These are phyloP conservation scores for Merops nubicus DNA, from an alignment of 2,113 vertebrate genomes.

Conservation along the genomic window DNA sequence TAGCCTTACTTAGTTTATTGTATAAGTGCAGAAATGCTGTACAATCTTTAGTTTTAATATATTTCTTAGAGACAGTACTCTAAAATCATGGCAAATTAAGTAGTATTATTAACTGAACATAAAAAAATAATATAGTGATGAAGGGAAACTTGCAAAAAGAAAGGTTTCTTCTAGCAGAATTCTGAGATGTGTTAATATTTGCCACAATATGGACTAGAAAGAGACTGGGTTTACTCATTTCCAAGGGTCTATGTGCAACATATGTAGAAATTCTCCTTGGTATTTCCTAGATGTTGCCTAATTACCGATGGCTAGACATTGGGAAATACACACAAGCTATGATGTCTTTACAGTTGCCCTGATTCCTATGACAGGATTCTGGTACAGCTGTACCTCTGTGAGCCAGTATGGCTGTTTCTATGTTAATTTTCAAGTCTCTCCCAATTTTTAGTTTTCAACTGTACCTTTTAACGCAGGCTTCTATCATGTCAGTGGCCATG, in stretches of 20 bases:
- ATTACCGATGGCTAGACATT: not conserved
- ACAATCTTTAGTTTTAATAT: not conserved
- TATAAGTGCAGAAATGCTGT: not conserved
- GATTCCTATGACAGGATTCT: not conserved
- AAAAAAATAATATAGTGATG: not conserved
- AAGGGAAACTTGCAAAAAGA: not conserved
- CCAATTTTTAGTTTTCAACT: not conserved
- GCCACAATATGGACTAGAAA: not conserved
- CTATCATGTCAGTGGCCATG: slow-evolving; percentile 99
- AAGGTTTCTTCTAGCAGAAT: not conserved
- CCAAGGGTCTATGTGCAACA: not conserved
- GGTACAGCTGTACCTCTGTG: not conserved
- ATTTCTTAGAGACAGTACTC: not conserved
- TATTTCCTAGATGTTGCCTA: not conserved
- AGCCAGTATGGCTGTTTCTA: not conserved
- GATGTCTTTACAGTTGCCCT: not conserved
- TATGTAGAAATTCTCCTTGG: not conserved
- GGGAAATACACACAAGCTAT: not conserved
- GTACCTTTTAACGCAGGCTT: slow-evolving; percentile 97
- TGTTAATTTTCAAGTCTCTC: not conserved
- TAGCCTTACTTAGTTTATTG: not conserved
- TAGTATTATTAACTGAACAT: not conserved
- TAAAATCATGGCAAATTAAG: not conserved
- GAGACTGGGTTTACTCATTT: not conserved
- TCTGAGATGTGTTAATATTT: not conserved